Conservation (phyloP, 2,888 invertebrate species). For the Microdon myrmicae region DNA sequence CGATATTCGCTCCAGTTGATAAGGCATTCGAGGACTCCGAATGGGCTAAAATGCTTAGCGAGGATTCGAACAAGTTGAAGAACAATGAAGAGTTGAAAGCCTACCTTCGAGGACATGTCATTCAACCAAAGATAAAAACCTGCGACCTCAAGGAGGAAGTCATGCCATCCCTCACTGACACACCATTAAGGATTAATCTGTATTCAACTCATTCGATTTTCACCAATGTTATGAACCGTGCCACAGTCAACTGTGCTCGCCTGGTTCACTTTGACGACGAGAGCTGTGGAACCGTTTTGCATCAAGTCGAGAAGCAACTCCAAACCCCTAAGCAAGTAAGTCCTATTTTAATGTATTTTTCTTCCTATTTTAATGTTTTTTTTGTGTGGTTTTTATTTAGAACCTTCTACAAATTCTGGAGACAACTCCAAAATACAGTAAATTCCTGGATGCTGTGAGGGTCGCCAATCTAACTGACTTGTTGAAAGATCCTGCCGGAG, state of each 20-base stretch:
- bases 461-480: conserved; percentile 63
- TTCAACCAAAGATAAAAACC: conserved; percentile 70
- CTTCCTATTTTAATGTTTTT: background rate
- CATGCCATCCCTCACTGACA: conserved; percentile 68
- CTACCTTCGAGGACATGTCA: conserved; percentile 74
- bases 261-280: conserved; percentile 72
- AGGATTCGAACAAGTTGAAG: conserved; percentile 62
- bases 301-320: conserved; percentile 73
- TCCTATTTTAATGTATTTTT: background rate
- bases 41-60: conserved; percentile 62
- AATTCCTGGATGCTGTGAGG: conserved; percentile 62
- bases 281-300: conserved; percentile 76
- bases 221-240: conserved; percentile 70
- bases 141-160: conserved; percentile 71
- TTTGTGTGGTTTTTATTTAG: conserved; percentile 41
- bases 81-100: conserved; percentile 68
- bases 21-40: conserved; percentile 70
- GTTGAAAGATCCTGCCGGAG: conserved; percentile 59
- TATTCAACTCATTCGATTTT: conserved; percentile 72
- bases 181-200: conserved; percentile 71
- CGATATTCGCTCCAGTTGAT: conserved; percentile 75
- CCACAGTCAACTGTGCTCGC: conserved; percentile 76
- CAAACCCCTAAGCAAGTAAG: conserved; percentile 62
- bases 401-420: conserved; percentile 62
- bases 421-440: conserved; percentile 64